Percentiles rank a stretch among this genome's conserved stretches.
Conservation (phyloP, 2,113 vertebrate species). For the Bufo bufo region DNA sequence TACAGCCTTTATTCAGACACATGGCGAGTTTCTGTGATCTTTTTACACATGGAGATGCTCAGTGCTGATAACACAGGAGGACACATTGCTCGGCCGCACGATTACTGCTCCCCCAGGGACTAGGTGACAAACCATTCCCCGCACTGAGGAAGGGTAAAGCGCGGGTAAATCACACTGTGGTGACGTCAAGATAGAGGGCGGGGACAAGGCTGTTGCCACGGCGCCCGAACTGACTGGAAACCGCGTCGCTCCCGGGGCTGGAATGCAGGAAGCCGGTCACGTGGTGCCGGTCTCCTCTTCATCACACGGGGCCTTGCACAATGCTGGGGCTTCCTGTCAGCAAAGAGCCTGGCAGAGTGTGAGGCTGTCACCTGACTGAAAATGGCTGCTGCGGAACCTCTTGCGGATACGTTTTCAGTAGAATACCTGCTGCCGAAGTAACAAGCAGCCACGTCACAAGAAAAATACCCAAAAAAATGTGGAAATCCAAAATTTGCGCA, state of each 20-base stretch:
- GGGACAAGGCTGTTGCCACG: background rate
- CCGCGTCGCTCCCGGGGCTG: constrained; percentile 3
- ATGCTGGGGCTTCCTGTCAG: background rate
- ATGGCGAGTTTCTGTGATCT: background rate
- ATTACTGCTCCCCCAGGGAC: background rate
- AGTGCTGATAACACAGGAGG: background rate
- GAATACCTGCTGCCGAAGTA: too few species aligned
- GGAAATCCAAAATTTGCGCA: too few species aligned
- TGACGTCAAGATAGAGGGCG: background rate
- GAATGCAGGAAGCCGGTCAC: constrained; percentile 33
- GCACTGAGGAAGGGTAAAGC: background rate
- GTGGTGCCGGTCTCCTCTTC: constrained; percentile 1
- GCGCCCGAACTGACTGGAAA: constrained; percentile 18
- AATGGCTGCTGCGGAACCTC: constrained; percentile 6
- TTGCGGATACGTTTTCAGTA: background rate
- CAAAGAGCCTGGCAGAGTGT: background rate
- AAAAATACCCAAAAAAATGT: too few species aligned
- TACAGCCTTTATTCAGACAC: background rate
- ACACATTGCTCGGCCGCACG: background rate
- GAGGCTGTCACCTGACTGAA: background rate
- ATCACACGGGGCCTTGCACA: background rate
- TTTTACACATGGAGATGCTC: background rate
- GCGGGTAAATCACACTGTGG: constrained; percentile 1
- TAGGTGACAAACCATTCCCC: background rate
- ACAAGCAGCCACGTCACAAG: too few species aligned